Base-by-base conservation (phyloP, 2,113 vertebrate species). In the Butorides virescens region DNA sequence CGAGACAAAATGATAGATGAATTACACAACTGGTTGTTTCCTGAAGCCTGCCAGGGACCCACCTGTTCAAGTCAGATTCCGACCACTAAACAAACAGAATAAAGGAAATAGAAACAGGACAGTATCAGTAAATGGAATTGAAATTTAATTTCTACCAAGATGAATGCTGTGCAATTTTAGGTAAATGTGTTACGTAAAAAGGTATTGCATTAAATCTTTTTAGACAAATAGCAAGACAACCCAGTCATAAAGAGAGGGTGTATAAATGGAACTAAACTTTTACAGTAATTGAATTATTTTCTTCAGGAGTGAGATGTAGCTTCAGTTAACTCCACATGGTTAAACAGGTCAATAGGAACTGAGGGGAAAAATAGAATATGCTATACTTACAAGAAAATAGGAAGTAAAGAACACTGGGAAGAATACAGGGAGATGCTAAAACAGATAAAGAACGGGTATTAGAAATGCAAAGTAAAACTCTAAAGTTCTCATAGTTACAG, bases 361-460 rank as follows among this genome's bases (percentile, higher is more conserved):
- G 81, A 89, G 91, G 49, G 89, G 84, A 52, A 90, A 67, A 76
- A 78, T 59, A 96, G 76, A 94, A 94, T 95, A 73, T 62, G 47
- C 78, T 96, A 75, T 88, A 95, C 93, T 97, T 97, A 93, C 77
- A 97, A 97, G 96, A 97, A 97, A 97, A 95, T 94, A 95, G 94
- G 95, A 97, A 95, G 97, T 85, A 96, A 97, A 96, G 92, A 96
- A 97, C 94, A 91, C 74, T 80, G 91, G 88, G 91, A 96, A 97
- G 95, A 95, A 96, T 88, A 97, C 59, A 95, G 78, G 95, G 92
- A 96, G 92, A 95, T 96, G 96, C 95, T 94, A 95, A 92, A 97
- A 92, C 94, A 92, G 95, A 95, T 94, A 91, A 92, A 96, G 92
- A 94, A 95, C 26, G 72, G 67, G 80, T 79, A 82, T 94, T 92